Evolutionary conservation across 2,797 vertebrate species (phyloP).

Genomic region (Acropternis orthonyx): DNA sequence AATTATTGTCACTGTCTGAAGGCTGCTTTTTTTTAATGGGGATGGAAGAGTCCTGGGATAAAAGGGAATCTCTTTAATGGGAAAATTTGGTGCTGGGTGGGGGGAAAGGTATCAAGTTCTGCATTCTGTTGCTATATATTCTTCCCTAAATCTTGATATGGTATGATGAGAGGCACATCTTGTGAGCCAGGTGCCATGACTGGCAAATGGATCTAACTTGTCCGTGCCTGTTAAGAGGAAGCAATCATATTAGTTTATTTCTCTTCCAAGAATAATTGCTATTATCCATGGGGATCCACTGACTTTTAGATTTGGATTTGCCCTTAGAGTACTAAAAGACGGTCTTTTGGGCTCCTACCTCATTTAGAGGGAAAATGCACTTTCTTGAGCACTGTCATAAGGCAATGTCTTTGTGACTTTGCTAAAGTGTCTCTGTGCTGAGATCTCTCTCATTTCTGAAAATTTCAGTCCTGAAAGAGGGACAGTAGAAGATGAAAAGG

Average conservation of each 20-base stretch:
- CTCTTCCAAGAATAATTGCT: background rate
- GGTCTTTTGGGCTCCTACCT: background rate
- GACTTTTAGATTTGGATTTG: background rate
- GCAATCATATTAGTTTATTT: background rate
- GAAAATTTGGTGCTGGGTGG: background rate
- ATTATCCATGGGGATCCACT: background rate
- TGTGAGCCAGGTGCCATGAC: background rate
- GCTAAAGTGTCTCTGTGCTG: background rate
- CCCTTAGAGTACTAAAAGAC: background rate
- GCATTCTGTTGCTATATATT: background rate
- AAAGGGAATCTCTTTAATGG: background rate
- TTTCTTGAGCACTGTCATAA: background rate
- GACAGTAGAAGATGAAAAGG: background rate
- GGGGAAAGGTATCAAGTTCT: background rate
- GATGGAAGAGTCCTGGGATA: background rate
- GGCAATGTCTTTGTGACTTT: background rate
- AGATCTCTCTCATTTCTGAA: background rate
- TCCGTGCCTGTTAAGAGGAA: background rate
- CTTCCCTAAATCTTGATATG: background rate
- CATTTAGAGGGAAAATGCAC: background rate
- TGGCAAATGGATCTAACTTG: background rate
- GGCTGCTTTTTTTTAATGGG: background rate
- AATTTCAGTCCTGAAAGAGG: slow-evolving; percentile 41
- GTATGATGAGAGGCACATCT: background rate
- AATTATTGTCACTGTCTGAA: background rate